These are phyloP conservation scores for Fundulus diaphanus DNA, from an alignment of 2,797 vertebrate genomes.

Conservation along the genomic window DNA sequence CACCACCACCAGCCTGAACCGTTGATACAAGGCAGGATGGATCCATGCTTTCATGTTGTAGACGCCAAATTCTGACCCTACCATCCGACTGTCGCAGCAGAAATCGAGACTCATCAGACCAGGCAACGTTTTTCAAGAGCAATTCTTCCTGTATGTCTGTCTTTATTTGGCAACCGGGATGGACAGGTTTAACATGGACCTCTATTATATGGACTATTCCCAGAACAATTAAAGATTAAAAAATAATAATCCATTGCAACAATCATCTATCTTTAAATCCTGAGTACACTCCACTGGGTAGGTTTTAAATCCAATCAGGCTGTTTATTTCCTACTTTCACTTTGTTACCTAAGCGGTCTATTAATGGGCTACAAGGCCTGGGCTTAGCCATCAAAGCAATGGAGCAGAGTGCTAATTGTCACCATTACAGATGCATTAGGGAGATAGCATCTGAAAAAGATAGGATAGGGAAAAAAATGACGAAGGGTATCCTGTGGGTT, in stretches of 20 bases:
- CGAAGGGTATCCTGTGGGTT: slow-evolving; percentile 33
- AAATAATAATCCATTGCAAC: slow-evolving; percentile 9
- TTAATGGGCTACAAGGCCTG: slow-evolving; percentile 55
- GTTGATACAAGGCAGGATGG: no score
- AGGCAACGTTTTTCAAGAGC: no score
- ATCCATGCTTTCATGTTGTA: no score
- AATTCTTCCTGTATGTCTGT: background rate
- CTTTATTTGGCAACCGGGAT: background rate
- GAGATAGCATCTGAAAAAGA: no score
- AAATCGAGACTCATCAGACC: no score
- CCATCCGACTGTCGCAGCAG: no score
- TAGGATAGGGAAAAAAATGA: background rate
- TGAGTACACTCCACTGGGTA: slow-evolving; percentile 30
- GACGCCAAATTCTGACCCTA: no score
- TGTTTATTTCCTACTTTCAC: slow-evolving; percentile 37
- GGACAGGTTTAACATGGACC: background rate
- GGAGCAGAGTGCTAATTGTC: slow-evolving; percentile 66
- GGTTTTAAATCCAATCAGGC: slow-evolving; percentile 65
- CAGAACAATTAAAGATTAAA: slow-evolving; percentile 19
- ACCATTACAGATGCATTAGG: slow-evolving; percentile 61
- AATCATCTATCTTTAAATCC: slow-evolving; percentile 27
- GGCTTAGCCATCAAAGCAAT: slow-evolving; percentile 51
- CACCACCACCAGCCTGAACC: no score
- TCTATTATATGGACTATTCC: background rate
- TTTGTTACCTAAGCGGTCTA: slow-evolving; percentile 51